Conservation (phyloP, 2,888 invertebrate species). For the Eutolmus rufibarbis region DNA sequence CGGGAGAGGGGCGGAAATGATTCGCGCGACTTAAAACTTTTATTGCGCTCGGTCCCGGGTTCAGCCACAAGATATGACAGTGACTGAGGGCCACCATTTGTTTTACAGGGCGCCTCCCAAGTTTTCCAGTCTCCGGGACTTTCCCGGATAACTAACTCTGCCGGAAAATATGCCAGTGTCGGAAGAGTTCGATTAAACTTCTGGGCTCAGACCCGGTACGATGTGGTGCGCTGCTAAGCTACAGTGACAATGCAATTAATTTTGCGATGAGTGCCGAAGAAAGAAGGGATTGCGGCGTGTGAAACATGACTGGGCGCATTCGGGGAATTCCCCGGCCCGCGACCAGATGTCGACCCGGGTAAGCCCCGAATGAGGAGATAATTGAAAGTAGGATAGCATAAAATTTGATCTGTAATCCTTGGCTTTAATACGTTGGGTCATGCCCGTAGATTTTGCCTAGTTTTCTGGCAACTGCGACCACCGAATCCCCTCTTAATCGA, state of each 20-base stretch:
- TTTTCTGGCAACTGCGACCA: neutral
- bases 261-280: neutral
- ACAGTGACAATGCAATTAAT: slow-evolving; percentile 12
- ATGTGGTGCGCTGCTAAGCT: neutral
- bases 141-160: neutral
- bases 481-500: neutral
- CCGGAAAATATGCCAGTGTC: neutral
- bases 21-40: neutral
- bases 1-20: neutral
- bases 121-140: neutral
- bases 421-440: neutral
- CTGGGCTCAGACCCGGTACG: neutral
- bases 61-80: slow-evolving; percentile 1
- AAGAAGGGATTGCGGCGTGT: neutral
- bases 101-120: neutral
- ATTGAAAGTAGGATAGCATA: neutral
- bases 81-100: neutral
- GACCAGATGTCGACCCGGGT: neutral
- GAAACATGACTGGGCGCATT: neutral
- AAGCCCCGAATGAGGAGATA: neutral
- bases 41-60: neutral
- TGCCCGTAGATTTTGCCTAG: neutral
- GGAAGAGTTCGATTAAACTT: neutral
- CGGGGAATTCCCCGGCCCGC: neutral
- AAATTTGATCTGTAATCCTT: slow-evolving; percentile 14